Conservation (phyloP, 1,140 invertebrate genomes). For the Bombyx mandarina region DNA sequence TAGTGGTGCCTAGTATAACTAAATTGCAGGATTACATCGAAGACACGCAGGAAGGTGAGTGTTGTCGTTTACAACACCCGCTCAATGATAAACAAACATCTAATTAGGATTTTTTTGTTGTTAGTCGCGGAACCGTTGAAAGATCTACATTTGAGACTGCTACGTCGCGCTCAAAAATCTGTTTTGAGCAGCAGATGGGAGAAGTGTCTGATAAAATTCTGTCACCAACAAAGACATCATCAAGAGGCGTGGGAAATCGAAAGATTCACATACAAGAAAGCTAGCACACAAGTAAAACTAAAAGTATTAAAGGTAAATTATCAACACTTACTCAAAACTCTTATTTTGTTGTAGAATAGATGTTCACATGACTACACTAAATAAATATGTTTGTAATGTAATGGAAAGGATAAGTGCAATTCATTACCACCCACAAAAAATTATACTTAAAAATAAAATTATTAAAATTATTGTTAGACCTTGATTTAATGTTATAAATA, state of each 20-base stretch:
- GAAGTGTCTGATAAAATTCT: constrained; percentile 89
- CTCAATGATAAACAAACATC: constrained; percentile 59
- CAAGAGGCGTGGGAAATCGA: constrained; percentile 98
- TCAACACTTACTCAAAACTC: constrained; percentile 10
- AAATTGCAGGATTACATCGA: constrained; percentile 91
- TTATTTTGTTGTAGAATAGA: background rate
- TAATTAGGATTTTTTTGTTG: constrained; percentile 65
- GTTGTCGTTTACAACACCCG: constrained; percentile 32
- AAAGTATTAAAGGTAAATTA: constrained; percentile 83
- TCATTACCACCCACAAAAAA: no score
- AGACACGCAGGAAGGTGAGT: constrained; percentile 87
- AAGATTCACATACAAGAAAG: constrained; percentile 95
- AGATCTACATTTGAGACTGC: constrained; percentile 90
- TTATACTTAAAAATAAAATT: background rate
- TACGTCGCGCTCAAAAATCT: constrained; percentile 88
- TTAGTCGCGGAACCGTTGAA: constrained; percentile 84
- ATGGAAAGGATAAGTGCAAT: no score
- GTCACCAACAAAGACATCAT: constrained; percentile 85
- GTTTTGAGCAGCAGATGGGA: constrained; percentile 93
- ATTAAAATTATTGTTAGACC: background rate
- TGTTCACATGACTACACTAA: no score
- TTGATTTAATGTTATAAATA: background rate
- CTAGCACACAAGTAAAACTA: constrained; percentile 89
- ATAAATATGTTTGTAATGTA: no score
- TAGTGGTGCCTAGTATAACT: constrained; percentile 81